A percentile compares a stretch with the other conserved stretches of the same genome.
phyloP scores from a whole-genome alignment of 2,888 invertebrate genomes.

The Pyrocoelia pectoralis region DNA sequence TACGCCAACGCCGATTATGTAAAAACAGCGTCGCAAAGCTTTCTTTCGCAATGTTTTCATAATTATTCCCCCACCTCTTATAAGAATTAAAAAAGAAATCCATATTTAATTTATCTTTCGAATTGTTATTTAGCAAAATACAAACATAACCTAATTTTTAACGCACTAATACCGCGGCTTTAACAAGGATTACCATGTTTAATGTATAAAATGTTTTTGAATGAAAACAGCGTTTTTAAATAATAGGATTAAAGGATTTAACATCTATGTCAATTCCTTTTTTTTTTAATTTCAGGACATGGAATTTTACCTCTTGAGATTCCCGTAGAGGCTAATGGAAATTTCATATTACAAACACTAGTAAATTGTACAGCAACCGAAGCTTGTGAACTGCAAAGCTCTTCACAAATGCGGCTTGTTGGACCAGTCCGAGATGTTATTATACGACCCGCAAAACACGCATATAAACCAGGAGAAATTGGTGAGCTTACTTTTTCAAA shows the following conservation, averaged over 20 bases:
- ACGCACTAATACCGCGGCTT: too few relatives aligned
- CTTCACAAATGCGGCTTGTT: conserved; percentile 68
- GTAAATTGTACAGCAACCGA: conserved; percentile 66
- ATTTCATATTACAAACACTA: conserved; percentile 68
- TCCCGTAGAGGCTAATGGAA: conserved; percentile 66
- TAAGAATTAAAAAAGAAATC: too few relatives aligned
- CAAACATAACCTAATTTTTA: too few relatives aligned
- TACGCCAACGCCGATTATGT: too few relatives aligned
- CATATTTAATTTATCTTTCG: too few relatives aligned
- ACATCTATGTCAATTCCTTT: conserved; percentile 13
- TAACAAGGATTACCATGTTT: background rate
- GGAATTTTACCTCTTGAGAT: conserved; percentile 70
- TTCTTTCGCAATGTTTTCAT: too few relatives aligned
- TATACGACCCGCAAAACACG: conserved; percentile 69
- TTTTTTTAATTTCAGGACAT: conserved; percentile 64
- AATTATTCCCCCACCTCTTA: too few relatives aligned
- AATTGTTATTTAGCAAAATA: too few relatives aligned
- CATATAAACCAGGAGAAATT: conserved; percentile 70
- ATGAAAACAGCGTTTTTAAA: conserved; percentile 1
- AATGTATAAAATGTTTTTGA: conserved; percentile 2
- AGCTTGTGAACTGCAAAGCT: conserved; percentile 65
- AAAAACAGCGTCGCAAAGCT: too few relatives aligned
- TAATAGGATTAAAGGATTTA: conserved; percentile 6
- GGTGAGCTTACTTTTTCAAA: conserved; percentile 13
- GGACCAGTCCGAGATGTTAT: conserved; percentile 72